Evolutionary conservation across 2,113 vertebrate species (phyloP), one percentile per base, ranked within the genome.

Genomic region (Meles meles): DNA sequence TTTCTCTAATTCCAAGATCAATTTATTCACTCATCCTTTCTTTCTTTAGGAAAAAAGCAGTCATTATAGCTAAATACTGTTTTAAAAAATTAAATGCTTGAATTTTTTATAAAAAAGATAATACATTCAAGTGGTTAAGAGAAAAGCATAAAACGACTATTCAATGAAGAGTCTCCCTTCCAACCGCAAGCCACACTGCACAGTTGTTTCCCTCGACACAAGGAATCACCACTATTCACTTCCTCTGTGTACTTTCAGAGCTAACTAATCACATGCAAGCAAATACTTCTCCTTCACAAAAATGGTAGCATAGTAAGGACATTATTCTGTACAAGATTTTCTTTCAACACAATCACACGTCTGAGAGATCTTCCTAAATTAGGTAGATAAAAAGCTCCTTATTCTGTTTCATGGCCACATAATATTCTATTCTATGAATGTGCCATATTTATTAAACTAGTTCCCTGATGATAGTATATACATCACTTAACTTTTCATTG

Each of bases 1-100:
- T 90, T 97, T 94, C 47, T 87, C 76, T 93, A 61, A 74, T 93
- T 97, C 77, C 74, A 79, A 96, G 90, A 96, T 77, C 29, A 71
- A 79, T 93, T 87, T 97, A 94, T 80, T 93, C 72, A 97, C 74
- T 61, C 5, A 79, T 94, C 49, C 65, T 94, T 94, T 82, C 7
- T 92, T 91, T 90, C 39, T 89, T 93, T 92, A 49, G 63, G 55
- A 85, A 96, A 96, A 95, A 92, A 47, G 2, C 27, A 57, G 74
- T 81, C 71, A 92, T 85, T 92, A 94, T 67, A 88, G 67, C 92
- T 88, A 89, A 67, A 55, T 82, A 52, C 13, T 76, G 7, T 71
- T 65, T 83, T 95, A 57, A 65, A 93, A 88, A 90, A 20, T 72
- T 39, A 61, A 61, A 55, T 59, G 61, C n/a, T 97, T 93, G 29